phyloP scores from a whole-genome alignment of 2,113 vertebrate genomes.

The Indicator indicator region DNA sequence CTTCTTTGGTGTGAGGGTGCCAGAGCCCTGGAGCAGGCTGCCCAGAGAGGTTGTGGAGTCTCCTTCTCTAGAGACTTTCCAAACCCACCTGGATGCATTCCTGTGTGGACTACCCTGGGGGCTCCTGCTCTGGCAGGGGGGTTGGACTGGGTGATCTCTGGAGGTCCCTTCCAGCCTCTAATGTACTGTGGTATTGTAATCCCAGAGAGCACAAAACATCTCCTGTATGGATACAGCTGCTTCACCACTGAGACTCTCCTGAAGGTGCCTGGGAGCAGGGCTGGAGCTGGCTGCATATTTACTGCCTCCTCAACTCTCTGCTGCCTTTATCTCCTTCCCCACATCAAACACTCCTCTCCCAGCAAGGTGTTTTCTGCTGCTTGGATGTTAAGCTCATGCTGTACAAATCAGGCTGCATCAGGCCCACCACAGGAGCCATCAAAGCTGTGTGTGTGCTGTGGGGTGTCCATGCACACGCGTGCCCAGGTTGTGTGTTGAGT shows the following conservation, averaged over 20 bases:
- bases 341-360: background rate
- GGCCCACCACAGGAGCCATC: background rate
- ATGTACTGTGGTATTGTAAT: too few species aligned
- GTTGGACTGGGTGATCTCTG: too few species aligned
- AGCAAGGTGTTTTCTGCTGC: constrained; percentile 22
- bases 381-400: background rate
- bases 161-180: too few species aligned
- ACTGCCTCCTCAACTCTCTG: background rate
- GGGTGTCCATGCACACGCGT: background rate
- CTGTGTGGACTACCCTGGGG: too few species aligned
- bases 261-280: background rate
- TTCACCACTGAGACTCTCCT: background rate
- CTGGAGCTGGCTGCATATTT: accelerated
- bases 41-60: too few species aligned
- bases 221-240: background rate
- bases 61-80: too few species aligned
- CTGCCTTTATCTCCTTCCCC: background rate
- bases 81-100: too few species aligned
- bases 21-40: background rate
- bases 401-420: background rate
- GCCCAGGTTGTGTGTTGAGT: background rate
- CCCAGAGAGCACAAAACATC: background rate
- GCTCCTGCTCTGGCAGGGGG: too few species aligned
- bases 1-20: too few species aligned
- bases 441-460: background rate